phyloP scores from a whole-genome alignment of 2,888 invertebrate species.

The Cataglyphis albicans region DNA sequence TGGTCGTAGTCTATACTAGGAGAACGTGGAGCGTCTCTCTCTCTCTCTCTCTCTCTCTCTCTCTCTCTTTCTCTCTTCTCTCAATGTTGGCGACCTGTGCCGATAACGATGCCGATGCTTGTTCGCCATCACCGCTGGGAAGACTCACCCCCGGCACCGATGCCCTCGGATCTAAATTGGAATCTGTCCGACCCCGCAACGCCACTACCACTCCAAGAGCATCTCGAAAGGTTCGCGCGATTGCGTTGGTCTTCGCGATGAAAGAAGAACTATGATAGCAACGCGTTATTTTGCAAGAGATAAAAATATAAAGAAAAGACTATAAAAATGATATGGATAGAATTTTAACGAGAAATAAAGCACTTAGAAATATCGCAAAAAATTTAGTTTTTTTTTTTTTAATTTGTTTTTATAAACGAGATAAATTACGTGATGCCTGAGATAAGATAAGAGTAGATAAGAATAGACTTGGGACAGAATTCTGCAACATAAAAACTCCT shows the following conservation, averaged over 20 bases:
- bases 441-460: no score
- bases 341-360: slow-evolving; percentile 6
- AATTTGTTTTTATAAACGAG: no score
- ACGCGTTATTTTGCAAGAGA: slow-evolving; percentile 9
- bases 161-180: slow-evolving; percentile 80
- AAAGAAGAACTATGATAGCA: slow-evolving; percentile 3
- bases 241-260: slow-evolving; percentile 36
- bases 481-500: neutral
- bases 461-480: no score
- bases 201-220: slow-evolving; percentile 26
- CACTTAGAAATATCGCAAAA: neutral
- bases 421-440: no score
- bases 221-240: slow-evolving; percentile 49
- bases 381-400: neutral
- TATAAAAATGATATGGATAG: neutral
- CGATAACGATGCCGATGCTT: slow-evolving; percentile 51
- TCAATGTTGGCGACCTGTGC: slow-evolving; percentile 9
- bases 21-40: slow-evolving; percentile 35
- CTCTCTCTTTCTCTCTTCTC: neutral
- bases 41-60: neutral
- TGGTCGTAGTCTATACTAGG: slow-evolving; percentile 29
- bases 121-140: slow-evolving; percentile 37
- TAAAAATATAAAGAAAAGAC: slow-evolving; percentile 17
- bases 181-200: slow-evolving; percentile 73
- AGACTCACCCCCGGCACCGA: slow-evolving; percentile 57